Conservation (phyloP, 2,113 vertebrate genomes). For the Tenrec ecaudatus region DNA sequence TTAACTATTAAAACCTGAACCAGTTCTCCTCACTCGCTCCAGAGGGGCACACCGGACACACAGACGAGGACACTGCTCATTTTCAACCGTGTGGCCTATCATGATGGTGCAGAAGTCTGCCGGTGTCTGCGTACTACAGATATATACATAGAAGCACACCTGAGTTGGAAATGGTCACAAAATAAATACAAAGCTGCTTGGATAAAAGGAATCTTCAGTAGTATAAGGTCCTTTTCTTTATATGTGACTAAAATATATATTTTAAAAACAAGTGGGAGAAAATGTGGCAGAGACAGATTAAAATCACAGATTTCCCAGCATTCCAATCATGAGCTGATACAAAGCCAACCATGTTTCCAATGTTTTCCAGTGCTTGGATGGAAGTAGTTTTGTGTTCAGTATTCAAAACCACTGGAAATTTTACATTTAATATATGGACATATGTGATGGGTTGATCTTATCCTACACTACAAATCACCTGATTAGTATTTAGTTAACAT, state of each 20-base stretch:
- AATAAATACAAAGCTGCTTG: constrained; percentile 37
- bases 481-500: constrained; percentile 38
- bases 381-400: constrained; percentile 51
- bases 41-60: not conserved
- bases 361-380: not conserved
- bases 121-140: not conserved
- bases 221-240: constrained; percentile 28
- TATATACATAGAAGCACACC: constrained; percentile 42
- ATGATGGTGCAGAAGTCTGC: not conserved
- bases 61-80: not conserved
- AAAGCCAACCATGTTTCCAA: constrained; percentile 22
- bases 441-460: constrained; percentile 20
- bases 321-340: not conserved
- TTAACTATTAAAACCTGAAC: not conserved
- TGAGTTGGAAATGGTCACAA: constrained; percentile 33
- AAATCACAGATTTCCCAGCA: constrained; percentile 60
- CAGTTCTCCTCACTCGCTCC: not conserved
- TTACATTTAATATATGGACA: constrained; percentile 36
- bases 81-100: not conserved
- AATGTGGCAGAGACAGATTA: constrained; percentile 22
- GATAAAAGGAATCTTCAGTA: constrained; percentile 35
- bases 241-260: not conserved
- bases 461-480: constrained; percentile 42
- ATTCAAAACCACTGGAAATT: constrained; percentile 19
- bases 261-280: constrained; percentile 46